Evolutionary conservation across 2,113 vertebrate genomes (phyloP), one percentile per base, ranked within the genome.

Genomic region (Merops nubicus): DNA sequence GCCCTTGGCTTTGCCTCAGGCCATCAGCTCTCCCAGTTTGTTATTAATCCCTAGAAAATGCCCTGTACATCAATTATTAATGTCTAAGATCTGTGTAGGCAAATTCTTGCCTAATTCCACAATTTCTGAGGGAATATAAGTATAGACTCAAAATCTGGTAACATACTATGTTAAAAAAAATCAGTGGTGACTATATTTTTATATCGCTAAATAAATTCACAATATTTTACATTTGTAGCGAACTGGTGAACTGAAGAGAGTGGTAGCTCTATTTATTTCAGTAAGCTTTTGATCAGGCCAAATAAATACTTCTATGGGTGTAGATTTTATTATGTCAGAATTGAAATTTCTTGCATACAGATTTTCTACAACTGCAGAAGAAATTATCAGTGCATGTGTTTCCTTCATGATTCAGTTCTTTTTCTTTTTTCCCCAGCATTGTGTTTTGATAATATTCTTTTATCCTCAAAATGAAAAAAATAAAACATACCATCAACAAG

Each of bases 41-140:
- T 96, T 97, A 98, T 97, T 97, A 98, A 96, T 97, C 90, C 82
- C 87, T 62, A 86, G 91, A 92, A 97, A 95, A 91, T 79, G 57
- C 26, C 80, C 43, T 84, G 11, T 88, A 87, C 2, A 1, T 75
- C 79, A 91, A 83, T 93, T 97, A 93, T 97, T 98, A 98, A 96
- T 97, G 45, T 92, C 76, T 87, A 88, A 91, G 48, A 85, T 91
- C 60, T 88, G 20, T 85, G 53, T 59, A 82, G 78, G 70, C 31
- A 95, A 85, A 90, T 89, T 64, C 63, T 89, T 81, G 20, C 57
- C 48, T 64, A 75, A 56, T 43, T 88, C 38, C 75, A 56, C n/a
- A 51, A 8, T 33, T 84, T 93, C 72, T n/a, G 20, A 68, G 34
- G 11, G 68, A 83, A 40, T 40, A n/a, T 6, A 76, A 47, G 11